Conservation (phyloP, 2,113 vertebrate species). For the Scalopus aquaticus region DNA sequence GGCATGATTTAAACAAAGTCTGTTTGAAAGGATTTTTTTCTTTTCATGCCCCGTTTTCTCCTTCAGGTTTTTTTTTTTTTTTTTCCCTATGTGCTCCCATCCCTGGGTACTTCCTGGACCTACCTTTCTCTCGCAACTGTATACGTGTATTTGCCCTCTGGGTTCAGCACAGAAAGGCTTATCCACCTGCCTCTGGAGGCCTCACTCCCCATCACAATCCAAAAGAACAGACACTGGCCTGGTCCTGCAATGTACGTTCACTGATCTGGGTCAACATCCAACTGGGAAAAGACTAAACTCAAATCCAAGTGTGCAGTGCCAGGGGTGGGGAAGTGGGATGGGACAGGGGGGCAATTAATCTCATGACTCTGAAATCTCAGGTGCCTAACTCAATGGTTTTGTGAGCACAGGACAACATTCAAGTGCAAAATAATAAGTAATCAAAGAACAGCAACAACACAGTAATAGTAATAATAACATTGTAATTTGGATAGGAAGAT, state of each 20-base stretch:
- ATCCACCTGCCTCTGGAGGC: background rate
- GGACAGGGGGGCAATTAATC: background rate
- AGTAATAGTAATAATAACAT: background rate
- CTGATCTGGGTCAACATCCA: background rate
- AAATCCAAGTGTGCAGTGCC: background rate
- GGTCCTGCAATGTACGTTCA: background rate
- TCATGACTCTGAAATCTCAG: background rate
- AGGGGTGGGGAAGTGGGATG: rapidly evolving
- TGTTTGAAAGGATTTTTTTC: background rate
- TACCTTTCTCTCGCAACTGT: background rate
- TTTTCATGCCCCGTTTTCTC: rapidly evolving
- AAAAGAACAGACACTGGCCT: background rate
- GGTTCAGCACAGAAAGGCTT: no score
- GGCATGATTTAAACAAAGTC: background rate
- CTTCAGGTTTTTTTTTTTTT: no score
- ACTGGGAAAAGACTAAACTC: background rate
- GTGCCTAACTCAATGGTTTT: background rate
- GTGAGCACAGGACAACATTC: background rate
- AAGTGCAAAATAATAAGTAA: background rate
- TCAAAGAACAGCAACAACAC: background rate
- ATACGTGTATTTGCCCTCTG: background rate
- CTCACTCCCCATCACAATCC: rapidly evolving
- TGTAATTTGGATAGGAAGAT: background rate
- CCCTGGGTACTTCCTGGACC: background rate
- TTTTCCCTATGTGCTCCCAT: background rate